phyloP scores from a whole-genome alignment of 1,140 invertebrate genomes.

The Saccostrea echinata region DNA sequence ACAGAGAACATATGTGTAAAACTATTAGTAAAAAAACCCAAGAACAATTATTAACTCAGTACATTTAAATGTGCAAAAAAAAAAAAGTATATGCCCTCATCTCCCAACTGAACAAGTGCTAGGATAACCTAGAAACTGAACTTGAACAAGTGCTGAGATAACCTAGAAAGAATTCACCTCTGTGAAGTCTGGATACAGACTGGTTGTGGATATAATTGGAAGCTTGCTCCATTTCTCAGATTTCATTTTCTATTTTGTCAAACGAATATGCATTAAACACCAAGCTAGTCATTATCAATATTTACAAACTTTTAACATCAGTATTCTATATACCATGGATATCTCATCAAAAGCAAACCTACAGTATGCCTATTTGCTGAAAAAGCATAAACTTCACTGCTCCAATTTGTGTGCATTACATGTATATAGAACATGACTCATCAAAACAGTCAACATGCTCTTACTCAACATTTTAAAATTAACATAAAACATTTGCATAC shows the following conservation, averaged over 20 bases:
- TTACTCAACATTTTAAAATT: no score
- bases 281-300: no score
- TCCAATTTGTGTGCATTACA: no score
- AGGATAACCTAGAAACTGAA: neutral
- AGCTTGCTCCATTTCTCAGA: slow-evolving; percentile 4
- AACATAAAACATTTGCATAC: neutral
- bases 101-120: neutral
- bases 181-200: slow-evolving; percentile 17
- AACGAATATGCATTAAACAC: neutral
- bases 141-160: neutral
- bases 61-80: no score
- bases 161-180: neutral
- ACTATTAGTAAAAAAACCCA: no score
- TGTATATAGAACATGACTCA: no score
- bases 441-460: no score
- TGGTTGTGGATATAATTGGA: slow-evolving; percentile 1
- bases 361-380: neutral
- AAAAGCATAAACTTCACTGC: neutral
- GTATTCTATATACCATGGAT: neutral
- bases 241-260: slow-evolving; percentile 1
- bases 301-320: neutral
- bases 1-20: no score
- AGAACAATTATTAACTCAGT: no score
- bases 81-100: no score
- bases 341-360: neutral